A percentile compares a stretch with the other conserved stretches of the same genome.
Conservation (phyloP, 1,140 invertebrate species). For the Caerostris darwini region DNA sequence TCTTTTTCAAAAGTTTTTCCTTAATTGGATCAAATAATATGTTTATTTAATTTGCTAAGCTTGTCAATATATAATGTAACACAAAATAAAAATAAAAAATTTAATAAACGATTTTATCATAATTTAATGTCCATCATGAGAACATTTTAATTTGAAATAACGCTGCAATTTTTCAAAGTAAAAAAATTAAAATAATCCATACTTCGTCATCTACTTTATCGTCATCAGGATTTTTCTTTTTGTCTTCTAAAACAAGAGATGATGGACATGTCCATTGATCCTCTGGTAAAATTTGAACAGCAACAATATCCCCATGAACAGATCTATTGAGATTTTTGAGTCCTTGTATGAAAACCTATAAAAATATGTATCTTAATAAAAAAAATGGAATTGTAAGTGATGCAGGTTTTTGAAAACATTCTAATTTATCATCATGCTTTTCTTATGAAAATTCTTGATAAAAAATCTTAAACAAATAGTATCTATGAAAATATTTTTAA, state of each 20-base stretch:
- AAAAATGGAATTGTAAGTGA: not conserved
- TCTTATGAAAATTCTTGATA: too few relatives aligned
- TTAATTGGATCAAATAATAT: not conserved
- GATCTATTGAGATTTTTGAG: constrained; percentile 93
- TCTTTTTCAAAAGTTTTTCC: constrained; percentile 72
- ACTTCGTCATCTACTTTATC: constrained; percentile 80
- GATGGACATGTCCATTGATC: constrained; percentile 93
- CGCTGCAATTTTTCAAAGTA: too few relatives aligned
- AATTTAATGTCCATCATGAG: too few relatives aligned
- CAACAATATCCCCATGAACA: constrained; percentile 97
- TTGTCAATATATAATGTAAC: not conserved
- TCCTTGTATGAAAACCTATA: constrained; percentile 94
- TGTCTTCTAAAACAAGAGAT: constrained; percentile 89
- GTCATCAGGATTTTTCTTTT: constrained; percentile 85
- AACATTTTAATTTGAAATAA: too few relatives aligned
- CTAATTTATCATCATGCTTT: too few relatives aligned
- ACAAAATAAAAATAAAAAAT: not conserved
- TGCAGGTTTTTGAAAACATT: too few relatives aligned
- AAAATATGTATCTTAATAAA: not conserved
- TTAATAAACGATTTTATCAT: not conserved
- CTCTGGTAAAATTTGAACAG: constrained; percentile 94
- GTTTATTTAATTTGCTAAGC: not conserved
- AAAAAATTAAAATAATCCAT: constrained; percentile 27
- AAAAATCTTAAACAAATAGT: too few relatives aligned
- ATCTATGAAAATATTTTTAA: not conserved